Evolutionary conservation across 1,140 invertebrate species (phyloP).

Genomic region (Uloborus diversus): DNA sequence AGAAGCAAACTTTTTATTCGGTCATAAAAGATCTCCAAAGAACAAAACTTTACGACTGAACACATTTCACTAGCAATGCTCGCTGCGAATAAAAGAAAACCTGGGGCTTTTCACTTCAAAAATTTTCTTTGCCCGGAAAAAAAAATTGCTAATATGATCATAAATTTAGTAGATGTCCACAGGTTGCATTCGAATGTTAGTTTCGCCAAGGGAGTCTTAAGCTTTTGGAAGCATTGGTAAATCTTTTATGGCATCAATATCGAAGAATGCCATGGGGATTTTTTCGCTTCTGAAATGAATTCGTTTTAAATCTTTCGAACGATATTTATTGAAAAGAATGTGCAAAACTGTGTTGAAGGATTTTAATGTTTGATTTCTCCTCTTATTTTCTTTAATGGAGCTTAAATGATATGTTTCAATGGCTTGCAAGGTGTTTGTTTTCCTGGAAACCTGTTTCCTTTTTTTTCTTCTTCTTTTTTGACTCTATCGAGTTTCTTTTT

Average conservation of each 20-base stretch:
- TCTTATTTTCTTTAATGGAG: not conserved
- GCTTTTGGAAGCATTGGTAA: slow-evolving; percentile 20
- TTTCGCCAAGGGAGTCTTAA: slow-evolving; percentile 14
- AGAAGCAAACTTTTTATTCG: slow-evolving; percentile 51
- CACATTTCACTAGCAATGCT: slow-evolving; percentile 18
- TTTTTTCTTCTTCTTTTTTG: no score
- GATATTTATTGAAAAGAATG: not conserved
- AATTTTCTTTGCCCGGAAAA: not conserved
- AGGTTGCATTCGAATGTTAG: slow-evolving; percentile 35
- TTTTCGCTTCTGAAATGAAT: not conserved
- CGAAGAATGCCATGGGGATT: slow-evolving; percentile 16
- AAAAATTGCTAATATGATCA: slow-evolving; percentile 26
- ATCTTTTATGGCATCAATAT: slow-evolving; percentile 24
- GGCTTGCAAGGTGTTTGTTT: no score
- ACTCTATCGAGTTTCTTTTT: no score
- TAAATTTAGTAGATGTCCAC: slow-evolving; percentile 49
- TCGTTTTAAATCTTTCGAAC: not conserved
- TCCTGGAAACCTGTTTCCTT: no score
- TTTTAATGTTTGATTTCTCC: not conserved
- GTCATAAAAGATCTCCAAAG: slow-evolving; percentile 35
- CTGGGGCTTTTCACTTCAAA: not conserved
- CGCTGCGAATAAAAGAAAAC: not conserved
- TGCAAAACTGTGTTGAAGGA: no score
- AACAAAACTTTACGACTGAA: slow-evolving; percentile 25
- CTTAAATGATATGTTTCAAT: no score